Evolutionary conservation across 2,113 vertebrate genomes (phyloP), one percentile per base, ranked within the genome.

Genomic region (Nestor notabilis): DNA sequence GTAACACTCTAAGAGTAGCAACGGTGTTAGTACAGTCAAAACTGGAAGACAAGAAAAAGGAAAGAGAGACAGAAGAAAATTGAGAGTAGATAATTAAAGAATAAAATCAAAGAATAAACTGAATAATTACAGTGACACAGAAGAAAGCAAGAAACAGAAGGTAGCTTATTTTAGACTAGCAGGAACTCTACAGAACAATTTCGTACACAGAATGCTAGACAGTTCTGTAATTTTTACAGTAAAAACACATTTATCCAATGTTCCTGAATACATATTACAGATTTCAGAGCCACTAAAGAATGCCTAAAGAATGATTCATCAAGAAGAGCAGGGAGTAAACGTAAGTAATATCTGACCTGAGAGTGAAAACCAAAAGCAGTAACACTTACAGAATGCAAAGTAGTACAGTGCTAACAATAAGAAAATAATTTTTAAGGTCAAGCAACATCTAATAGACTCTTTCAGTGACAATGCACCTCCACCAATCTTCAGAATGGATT

Each of bases 21-120:
- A 90, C 72, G 88, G 82, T 93, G 94, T 98, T 98, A 98, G 95
- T 98, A 97, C 90, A 98, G 96, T 94, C 97, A 98, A 92, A 98
- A 96, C 98, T 98, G 97, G 97, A 98, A 98, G 94, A 98, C 76
- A 98, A 98, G 96, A 98, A 97, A 89, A 97, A 95, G 88, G 92
- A 82, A 96, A 94, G 37, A 87, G 47, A 66, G 49, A 87, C 27
- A 81, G 89, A 21, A 91, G 82, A 87, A 97, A 92, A 94, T 44
- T 91, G 83, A 97, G 90, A 94, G 87, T 44, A 97, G 93, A 76
- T 33, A 93, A 88, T 66, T 72, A 80, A 85, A 77, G 89, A 90
- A 80, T 76, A 95, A 96, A 95, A 85, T 76, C 68, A 72, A 84
- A 74, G 63, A 83, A 91, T 17, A 56, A 83, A 91, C 21, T 58